Conservation (phyloP, 2,797 vertebrate species). For the Salmo trutta region DNA sequence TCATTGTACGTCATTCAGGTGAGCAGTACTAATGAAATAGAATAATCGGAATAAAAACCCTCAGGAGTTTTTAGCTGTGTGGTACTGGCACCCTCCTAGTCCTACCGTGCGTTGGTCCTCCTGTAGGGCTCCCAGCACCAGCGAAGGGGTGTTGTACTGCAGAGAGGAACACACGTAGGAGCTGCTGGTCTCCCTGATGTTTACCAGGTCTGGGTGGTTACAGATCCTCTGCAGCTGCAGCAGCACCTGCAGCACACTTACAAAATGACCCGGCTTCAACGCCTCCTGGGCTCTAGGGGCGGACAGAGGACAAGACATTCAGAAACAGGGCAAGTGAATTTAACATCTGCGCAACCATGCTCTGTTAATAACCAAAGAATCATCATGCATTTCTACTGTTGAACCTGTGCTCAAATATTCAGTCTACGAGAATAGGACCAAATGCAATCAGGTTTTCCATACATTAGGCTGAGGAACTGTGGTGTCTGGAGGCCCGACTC, state of each 20-base stretch:
- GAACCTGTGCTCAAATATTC: not conserved
- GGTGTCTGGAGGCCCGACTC: constrained; percentile 36
- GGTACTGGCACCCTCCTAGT: not conserved
- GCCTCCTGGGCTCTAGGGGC: constrained; percentile 85
- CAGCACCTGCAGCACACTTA: constrained; percentile 90
- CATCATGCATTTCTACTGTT: too few species aligned
- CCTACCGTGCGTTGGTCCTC: constrained; percentile 80
- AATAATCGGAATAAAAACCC: too few species aligned
- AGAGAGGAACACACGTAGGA: constrained; percentile 80
- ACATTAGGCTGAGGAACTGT: not conserved
- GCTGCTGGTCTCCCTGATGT: constrained; percentile 76
- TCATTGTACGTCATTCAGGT: too few species aligned
- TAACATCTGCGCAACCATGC: not conserved
- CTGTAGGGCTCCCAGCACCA: constrained; percentile 81
- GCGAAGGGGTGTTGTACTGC: constrained; percentile 80
- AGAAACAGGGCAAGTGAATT: not conserved
- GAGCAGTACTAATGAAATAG: too few species aligned
- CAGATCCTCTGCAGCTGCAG: constrained; percentile 92
- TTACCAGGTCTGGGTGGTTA: constrained; percentile 91
- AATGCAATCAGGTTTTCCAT: too few species aligned
- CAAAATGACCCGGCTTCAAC: constrained; percentile 91
- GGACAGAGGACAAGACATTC: constrained; percentile 8
- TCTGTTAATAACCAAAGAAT: not conserved
- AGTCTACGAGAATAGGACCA: too few species aligned
- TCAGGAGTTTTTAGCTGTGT: not conserved